These are phyloP conservation scores for Myanophis thanlyinensis DNA, from an alignment of 2,113 vertebrate genomes.

Conservation along the genomic window DNA sequence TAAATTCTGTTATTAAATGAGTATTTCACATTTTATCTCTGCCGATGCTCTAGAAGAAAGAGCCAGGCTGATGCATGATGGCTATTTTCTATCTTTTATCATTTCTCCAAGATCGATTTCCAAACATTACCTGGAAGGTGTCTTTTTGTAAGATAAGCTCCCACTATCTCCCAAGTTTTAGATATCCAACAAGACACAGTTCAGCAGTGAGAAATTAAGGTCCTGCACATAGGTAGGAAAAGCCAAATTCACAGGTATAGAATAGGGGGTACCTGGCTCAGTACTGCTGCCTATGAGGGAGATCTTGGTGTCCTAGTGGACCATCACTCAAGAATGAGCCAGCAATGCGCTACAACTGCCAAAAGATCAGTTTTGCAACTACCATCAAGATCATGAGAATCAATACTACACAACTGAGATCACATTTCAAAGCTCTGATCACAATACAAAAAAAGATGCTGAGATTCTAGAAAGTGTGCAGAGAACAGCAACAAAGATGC, in stretches of 20 bases:
- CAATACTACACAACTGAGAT: neutral
- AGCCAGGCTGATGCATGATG: neutral
- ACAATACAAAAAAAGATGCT: neutral
- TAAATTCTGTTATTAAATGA: neutral
- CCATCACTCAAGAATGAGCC: neutral
- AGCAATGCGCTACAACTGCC: neutral
- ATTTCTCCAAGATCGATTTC: neutral
- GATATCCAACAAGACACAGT: neutral
- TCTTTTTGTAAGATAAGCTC: neutral
- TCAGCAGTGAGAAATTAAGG: neutral
- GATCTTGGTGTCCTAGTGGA: neutral
- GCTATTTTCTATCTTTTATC: neutral
- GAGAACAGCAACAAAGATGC: neutral
- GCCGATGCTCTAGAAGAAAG: neutral
- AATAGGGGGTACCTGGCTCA: neutral
- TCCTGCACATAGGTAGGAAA: neutral
- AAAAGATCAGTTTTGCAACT: too few species aligned
- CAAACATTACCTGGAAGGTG: neutral
- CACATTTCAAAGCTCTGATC: neutral
- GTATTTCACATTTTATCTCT: neutral
- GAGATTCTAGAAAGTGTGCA: neutral
- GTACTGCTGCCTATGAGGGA: neutral
- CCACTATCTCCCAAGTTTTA: neutral
- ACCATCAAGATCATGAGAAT: neutral
- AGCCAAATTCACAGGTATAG: neutral